Base-by-base conservation (phyloP, 2,113 vertebrate species). In the Pipa parva region DNA sequence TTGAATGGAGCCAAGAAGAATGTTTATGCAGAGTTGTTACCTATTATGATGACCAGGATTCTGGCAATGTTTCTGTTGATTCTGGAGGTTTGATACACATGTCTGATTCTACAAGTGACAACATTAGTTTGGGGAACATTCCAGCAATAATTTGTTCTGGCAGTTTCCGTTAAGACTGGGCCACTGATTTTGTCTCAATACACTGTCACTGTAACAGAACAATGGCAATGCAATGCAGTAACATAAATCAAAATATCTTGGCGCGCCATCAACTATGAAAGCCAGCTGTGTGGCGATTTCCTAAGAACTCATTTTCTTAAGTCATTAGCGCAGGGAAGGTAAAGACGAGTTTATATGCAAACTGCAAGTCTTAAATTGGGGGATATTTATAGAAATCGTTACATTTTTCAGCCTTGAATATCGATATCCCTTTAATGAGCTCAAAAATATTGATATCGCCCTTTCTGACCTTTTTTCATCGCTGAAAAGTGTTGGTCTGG, bases 211-310 rank as follows among this genome's bases (percentile, higher is more conserved):
- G 42, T 61, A 17, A 24, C 39, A 61, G 39, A 17, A 21, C 27
- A 29, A 26, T 48, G 26, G 39, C 39, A 48, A 29, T 48, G n/a
- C 36, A 3, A 50, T 51, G 28, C 59, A 48, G 45, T 58, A 58
- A 58, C 18, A 58, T 36, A 67, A 59, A 49, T 59, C 28, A 51
- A 51, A 22, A 48, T 12, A 37, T 4, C 29, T 39, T 68, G 46
- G 31, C 22, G 28, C 17, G 22, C 29, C 2, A 51, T 45, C 56
- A 39, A 24, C 15, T 26, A 46, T 45, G 7, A 21, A 46, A 66
- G 39, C 28, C 25, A 58, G 27, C 22, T 67, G 31, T 28, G 28
- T n/a, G 29, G 49, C n/a, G 18, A 27, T 45, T 54, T 42, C 50
- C 25, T 28, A 18, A 54, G 26, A 13, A 28, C 22, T 52, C 2